Evolutionary conservation across 2,113 vertebrate genomes (phyloP).

Genomic region (Gymnobelideus leadbeateri): DNA sequence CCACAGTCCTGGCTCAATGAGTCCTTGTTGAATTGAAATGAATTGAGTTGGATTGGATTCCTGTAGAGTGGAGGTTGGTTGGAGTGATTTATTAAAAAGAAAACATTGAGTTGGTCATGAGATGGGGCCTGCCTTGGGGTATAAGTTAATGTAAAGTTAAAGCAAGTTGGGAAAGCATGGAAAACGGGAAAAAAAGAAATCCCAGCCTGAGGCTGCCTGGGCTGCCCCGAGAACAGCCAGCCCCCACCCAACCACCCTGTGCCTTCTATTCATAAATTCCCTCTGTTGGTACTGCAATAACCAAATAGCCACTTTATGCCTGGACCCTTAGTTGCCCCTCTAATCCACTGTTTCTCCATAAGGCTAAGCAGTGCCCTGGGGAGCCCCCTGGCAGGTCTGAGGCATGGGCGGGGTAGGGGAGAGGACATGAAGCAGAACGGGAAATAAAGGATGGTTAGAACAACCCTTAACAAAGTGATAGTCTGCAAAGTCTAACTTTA

Average conservation of each 20-base stretch:
- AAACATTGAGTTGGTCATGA: background rate
- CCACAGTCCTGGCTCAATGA: background rate
- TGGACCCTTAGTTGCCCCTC: background rate
- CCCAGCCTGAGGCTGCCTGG: background rate
- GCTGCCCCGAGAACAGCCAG: background rate
- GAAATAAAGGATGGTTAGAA: background rate
- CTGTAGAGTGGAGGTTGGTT: background rate
- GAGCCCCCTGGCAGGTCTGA: background rate
- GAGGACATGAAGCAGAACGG: background rate
- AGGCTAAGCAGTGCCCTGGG: background rate
- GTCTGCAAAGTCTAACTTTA: background rate
- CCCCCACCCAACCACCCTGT: background rate
- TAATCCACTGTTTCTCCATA: background rate
- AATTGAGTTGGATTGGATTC: constrained; percentile 9
- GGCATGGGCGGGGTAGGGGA: background rate
- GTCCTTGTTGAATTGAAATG: constrained; percentile 10
- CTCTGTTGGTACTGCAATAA: background rate
- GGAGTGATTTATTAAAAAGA: constrained; percentile 10
- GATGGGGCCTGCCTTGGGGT: constrained; percentile 5
- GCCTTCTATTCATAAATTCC: background rate
- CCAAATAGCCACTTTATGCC: background rate
- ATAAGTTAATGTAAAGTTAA: constrained; percentile 8
- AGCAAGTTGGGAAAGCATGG: constrained; percentile 7
- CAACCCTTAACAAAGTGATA: background rate
- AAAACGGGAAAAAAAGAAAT: constrained; percentile 1